phyloP scores from a whole-genome alignment of 37 sponge, comb jelly and placozoan species.

The Haliclona indistincta region DNA sequence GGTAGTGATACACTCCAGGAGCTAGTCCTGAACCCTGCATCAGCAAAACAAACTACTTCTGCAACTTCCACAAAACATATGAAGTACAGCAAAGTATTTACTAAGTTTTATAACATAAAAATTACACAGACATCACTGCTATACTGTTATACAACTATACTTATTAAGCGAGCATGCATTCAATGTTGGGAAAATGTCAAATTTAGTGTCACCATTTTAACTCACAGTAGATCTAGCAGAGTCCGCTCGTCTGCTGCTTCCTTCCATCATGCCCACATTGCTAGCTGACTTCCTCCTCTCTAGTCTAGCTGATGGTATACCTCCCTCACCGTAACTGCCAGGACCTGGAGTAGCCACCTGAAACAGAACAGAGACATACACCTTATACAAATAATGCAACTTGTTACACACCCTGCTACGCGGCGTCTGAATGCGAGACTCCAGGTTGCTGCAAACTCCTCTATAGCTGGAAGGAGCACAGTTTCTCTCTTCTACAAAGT shows the following conservation, averaged over 20 bases:
- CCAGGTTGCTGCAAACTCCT: slow-evolving; percentile 83
- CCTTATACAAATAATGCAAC: neutral
- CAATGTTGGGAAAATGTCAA: no score
- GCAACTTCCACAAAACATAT: no score
- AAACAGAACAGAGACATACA: neutral
- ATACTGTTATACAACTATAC: neutral
- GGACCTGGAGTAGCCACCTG: slow-evolving; percentile 63
- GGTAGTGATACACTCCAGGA: slow-evolving; percentile 78
- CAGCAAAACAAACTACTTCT: neutral
- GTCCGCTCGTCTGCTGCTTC: no score
- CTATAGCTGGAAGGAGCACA: slow-evolving; percentile 70
- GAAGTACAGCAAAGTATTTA: no score
- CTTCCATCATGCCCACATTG: slow-evolving; percentile 83
- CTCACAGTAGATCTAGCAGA: no score
- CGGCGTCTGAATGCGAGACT: neutral
- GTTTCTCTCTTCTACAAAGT: slow-evolving; percentile 63
- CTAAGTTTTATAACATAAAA: no score
- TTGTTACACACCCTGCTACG: neutral
- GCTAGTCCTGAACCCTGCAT: slow-evolving; percentile 73
- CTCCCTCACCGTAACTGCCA: slow-evolving; percentile 89
- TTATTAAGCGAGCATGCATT: neutral
- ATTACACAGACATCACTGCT: neutral
- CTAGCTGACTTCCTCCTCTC: slow-evolving; percentile 74
- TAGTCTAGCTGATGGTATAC: slow-evolving; percentile 60
- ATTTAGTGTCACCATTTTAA: no score